phyloP scores from a whole-genome alignment of 1,140 invertebrate genomes.

The Drosophila burlai region DNA sequence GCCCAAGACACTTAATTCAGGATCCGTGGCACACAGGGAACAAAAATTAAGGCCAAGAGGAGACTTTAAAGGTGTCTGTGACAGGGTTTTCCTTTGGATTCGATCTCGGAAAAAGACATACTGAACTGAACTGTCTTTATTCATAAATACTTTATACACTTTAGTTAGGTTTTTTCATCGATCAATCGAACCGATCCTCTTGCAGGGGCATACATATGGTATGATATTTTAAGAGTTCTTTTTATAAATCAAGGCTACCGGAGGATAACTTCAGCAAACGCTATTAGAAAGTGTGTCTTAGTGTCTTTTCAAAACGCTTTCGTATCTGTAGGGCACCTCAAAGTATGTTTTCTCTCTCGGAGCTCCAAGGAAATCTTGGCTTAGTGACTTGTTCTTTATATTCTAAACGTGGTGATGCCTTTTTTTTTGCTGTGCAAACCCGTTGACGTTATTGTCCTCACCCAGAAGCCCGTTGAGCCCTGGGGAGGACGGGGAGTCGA shows the following conservation, averaged over 20 bases:
- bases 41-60: neutral
- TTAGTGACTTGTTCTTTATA: no score
- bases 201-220: no score
- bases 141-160: no score
- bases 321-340: neutral
- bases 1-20: constrained; percentile 7
- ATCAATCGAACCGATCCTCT: neutral
- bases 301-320: neutral
- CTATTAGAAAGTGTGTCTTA: no score
- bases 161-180: no score
- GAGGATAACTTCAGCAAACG: no score
- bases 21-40: constrained; percentile 26
- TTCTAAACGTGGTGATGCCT: neutral
- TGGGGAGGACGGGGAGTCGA: neutral
- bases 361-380: neutral
- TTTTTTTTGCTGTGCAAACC: constrained; percentile 32
- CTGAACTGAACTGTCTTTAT: no score
- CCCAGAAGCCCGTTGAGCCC: constrained; percentile 2
- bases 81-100: neutral
- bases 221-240: no score
- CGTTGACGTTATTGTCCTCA: constrained; percentile 42
- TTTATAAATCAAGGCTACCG: no score
- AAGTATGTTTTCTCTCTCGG: neutral
- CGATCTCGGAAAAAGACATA: neutral
- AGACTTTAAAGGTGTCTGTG: neutral